Base-by-base conservation (phyloP, 2,113 vertebrate species). In the Sialia sialis region DNA sequence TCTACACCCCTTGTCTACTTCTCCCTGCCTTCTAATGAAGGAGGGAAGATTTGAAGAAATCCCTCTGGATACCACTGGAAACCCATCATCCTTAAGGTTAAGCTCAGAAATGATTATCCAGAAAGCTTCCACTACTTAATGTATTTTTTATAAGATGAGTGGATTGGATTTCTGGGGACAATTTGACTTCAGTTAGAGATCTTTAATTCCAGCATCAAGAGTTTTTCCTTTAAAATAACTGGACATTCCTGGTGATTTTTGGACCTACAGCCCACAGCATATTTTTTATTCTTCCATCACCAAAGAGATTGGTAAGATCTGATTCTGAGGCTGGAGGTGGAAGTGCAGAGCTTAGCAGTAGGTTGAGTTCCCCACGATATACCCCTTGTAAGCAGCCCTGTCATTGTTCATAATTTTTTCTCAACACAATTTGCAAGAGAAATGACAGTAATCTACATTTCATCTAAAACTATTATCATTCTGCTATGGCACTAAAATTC, bases 401-500 rank as follows among this genome's bases (percentile, higher is more conserved):
- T 59, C 91, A 76, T 54, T 77, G 60, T 70, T 86, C 86, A 89
- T 78, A 90, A 90, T 81, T 96, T 87, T 78, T 89, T 73, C 70
- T 94, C 54, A 75, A 77, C 77, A 87, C 48, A 89, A 75, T 91
- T 93, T 90, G 84, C 52, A 92, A 87, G 64, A 97, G 41, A 95
- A 94, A 89, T 93, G 19, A 77, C 85, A 92, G 77, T 91, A 92
- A 93, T 95, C 84, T 84, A 92, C 56, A 79, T 95, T 95, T 93
- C 39, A 34, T 93, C 67, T 92, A 79, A 92, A 96, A 89, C 36
- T 84, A 78, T 92, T 84, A 90, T 90, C 48, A 49, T 94, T 91
- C 68, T 89, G 41, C 66, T 79, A 38, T n/a, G 60, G 69, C 64
- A 84, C 80, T 94, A 92, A 93, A 97, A 94, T 87, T 84, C 73